Base-by-base conservation (phyloP, 2,888 invertebrate species). In the Oscheius sp. region DNA sequence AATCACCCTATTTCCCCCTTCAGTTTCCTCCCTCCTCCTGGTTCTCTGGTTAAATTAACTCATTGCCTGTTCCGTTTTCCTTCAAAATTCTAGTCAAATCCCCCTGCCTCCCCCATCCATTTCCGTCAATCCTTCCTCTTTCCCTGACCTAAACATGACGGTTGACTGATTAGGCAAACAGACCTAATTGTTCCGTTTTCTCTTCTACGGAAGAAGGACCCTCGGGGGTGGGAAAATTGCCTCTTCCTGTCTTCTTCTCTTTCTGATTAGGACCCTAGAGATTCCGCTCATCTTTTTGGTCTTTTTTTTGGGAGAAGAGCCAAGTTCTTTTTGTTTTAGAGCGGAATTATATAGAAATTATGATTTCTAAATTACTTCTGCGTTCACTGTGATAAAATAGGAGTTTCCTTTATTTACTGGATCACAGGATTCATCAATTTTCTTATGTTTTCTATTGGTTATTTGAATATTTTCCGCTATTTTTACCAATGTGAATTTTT, bases 111-210 rank as follows among this genome's bases (percentile, higher is more conserved):
- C 21, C 23, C 1, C 6, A 13, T 12, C 58, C 43, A 35, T 35
- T 35, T 25, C 21, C 25, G 16, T 52, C 53, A 7, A 7, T 52
- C 18, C 0, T 9, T 23, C 13, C 58, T 35, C 18, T 16, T 41
- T 21, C 61, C 45, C 21, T 61, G 61, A 61, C 61, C 61, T 43
- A 61, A 61, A 61, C 43, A 18, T 23, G 25, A 61, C 61, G 61
- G 43, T 61, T 43, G 43, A 43, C 61, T 61, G 61, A 61, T 61
- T 61, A 61, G 61, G 61, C 61, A 61, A 61, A 61, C 61, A 61
- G 41, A 21, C 18, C 43, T 61, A 61, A 61, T 61, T 43, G 61
- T 35, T 35, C 35, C 35, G 35, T 35, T 35, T 35, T 35, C 35
- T 35, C 35, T 35, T 9, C 9, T 9, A 3, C 35, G 35, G n/a